phyloP scores from a whole-genome alignment of 2,113 vertebrate species.

The Malurus cyaneus region DNA sequence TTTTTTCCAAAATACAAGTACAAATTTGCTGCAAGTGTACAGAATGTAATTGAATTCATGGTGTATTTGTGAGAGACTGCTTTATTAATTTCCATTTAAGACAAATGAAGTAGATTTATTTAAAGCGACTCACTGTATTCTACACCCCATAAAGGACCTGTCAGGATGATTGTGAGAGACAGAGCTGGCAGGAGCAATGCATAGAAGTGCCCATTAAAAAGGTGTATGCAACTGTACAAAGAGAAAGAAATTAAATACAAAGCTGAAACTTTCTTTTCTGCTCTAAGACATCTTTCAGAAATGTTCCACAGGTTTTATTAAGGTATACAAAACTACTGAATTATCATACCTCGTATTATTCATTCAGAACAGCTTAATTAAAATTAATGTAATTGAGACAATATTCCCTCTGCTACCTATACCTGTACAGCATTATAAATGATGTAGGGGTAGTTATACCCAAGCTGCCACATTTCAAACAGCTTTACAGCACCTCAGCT shows the following conservation, averaged over 20 bases:
- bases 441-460: neutral
- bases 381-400: slow-evolving; percentile 27
- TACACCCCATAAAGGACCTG: slow-evolving; percentile 21
- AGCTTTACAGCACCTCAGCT: neutral
- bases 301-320: neutral
- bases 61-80: neutral
- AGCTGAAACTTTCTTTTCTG: slow-evolving; percentile 13
- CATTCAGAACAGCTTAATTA: slow-evolving; percentile 49
- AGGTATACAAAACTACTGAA: neutral
- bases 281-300: neutral
- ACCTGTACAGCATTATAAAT: neutral
- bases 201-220: neutral
- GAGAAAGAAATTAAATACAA: neutral
- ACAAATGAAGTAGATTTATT: slow-evolving; percentile 47
- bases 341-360: slow-evolving; percentile 10
- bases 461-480: neutral
- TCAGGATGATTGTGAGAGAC: neutral
- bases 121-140: slow-evolving; percentile 52
- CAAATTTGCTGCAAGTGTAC: neutral
- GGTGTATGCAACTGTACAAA: neutral
- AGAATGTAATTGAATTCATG: neutral
- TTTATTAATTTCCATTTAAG: slow-evolving; percentile 65
- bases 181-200: neutral
- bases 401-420: neutral
- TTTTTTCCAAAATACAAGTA: neutral